These are phyloP conservation scores for Nematostella vectensis DNA, from an alignment of 92 coral and sea anemone species.

Conservation along the genomic window DNA sequence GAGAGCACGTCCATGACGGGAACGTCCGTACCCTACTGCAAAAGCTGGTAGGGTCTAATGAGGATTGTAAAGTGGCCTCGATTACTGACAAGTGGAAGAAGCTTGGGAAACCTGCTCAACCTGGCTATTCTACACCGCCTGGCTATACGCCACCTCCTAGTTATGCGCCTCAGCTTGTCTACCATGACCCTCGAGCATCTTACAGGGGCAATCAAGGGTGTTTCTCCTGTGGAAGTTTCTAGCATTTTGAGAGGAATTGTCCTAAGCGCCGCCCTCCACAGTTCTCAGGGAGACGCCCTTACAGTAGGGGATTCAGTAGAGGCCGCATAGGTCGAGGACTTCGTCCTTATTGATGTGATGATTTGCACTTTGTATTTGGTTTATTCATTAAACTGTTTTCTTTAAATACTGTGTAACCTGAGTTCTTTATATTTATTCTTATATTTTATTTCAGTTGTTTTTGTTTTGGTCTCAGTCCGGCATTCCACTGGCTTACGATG, in stretches of 20 bases:
- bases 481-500: constrained; percentile 1
- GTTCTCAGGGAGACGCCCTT: not conserved
- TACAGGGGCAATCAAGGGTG: not conserved
- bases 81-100: not conserved
- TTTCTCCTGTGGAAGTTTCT: not conserved
- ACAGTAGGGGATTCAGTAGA: not conserved
- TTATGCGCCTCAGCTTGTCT: not conserved
- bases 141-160: not conserved
- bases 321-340: not conserved
- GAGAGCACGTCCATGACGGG: not conserved
- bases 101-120: not conserved
- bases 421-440: too few species aligned
- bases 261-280: not conserved
- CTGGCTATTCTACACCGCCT: too few species aligned
- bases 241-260: not conserved
- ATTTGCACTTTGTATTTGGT: too few species aligned
- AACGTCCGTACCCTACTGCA: not conserved
- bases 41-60: not conserved
- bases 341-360: not conserved
- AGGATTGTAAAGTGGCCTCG: not conserved
- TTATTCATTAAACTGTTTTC: too few species aligned
- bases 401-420: too few species aligned
- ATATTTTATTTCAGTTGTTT: not conserved
- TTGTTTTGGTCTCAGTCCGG: not conserved
- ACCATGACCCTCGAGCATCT: not conserved